Conservation (phyloP, 2,888 invertebrate genomes). For the Aspidiotus destructor region DNA sequence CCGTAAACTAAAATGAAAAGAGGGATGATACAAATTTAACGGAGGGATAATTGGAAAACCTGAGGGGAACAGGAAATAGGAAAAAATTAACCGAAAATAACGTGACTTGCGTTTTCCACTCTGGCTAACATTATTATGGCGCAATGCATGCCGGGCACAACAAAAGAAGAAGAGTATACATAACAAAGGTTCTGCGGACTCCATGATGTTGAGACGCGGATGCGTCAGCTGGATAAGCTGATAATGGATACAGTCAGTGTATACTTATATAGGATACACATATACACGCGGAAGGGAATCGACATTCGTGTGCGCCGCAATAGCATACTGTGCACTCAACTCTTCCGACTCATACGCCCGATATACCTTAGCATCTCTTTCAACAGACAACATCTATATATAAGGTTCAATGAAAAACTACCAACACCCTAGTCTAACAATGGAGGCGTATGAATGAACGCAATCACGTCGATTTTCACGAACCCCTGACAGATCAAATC, state of each 20-base stretch:
- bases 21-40: conserved; percentile 20
- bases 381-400: not conserved
- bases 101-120: conserved; percentile 20
- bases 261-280: not conserved
- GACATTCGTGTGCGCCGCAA: no score
- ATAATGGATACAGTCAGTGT: conserved; percentile 19
- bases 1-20: not conserved
- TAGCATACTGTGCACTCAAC: no score
- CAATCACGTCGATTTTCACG: no score
- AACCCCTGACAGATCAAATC: no score
- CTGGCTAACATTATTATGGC: conserved; percentile 20
- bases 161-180: conserved; percentile 22
- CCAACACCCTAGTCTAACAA: no score
- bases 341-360: no score
- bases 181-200: conserved; percentile 29
- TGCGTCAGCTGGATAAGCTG: conserved; percentile 25
- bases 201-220: conserved; percentile 21
- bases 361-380: no score
- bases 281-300: no score
- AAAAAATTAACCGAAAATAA: conserved; percentile 29
- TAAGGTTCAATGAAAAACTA: not conserved
- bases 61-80: conserved; percentile 26
- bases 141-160: conserved; percentile 27
- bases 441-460: no score
- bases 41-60: conserved; percentile 28